A percentile compares a stretch with the other conserved stretches of the same genome.
Conservation (phyloP, 2,888 invertebrate species). For the Lochmaea capreae region DNA sequence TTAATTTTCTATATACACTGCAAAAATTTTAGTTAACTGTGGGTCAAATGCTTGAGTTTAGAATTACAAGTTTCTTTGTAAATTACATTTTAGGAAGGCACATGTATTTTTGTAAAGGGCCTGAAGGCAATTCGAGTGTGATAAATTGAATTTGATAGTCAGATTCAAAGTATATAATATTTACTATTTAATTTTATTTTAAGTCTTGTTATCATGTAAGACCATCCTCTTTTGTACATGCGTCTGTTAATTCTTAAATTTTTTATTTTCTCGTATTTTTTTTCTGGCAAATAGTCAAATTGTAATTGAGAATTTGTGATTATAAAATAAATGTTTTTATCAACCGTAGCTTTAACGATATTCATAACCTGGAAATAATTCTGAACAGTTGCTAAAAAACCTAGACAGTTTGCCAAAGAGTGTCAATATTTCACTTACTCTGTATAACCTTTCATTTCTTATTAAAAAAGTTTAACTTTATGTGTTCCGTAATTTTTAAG, state of each 20-base stretch:
- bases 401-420: background rate
- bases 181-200: slow-evolving; percentile 46
- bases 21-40: slow-evolving; percentile 50
- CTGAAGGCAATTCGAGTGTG: slow-evolving; percentile 62
- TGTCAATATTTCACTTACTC: background rate
- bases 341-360: slow-evolving; percentile 4
- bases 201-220: slow-evolving; percentile 41
- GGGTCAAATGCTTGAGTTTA: slow-evolving; percentile 52
- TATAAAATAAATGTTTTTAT: slow-evolving; percentile 41
- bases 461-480: too few relatives aligned
- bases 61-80: slow-evolving; percentile 48
- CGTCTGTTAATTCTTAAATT: slow-evolving; percentile 41
- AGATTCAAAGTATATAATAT: slow-evolving; percentile 42
- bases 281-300: slow-evolving; percentile 40
- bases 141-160: slow-evolving; percentile 64
- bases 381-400: too few relatives aligned
- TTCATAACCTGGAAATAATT: background rate
- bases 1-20: slow-evolving; percentile 50
- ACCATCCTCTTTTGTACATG: slow-evolving; percentile 39
- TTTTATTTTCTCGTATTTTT: slow-evolving; percentile 37
- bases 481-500: too few relatives aligned
- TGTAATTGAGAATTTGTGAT: slow-evolving; percentile 46
- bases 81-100: slow-evolving; percentile 56
- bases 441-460: too few relatives aligned
- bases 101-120: slow-evolving; percentile 66